Evolutionary conservation across 2,888 invertebrate genomes (phyloP), one percentile per base, ranked within the genome.

Genomic region (Theodoxus fluviatilis): DNA sequence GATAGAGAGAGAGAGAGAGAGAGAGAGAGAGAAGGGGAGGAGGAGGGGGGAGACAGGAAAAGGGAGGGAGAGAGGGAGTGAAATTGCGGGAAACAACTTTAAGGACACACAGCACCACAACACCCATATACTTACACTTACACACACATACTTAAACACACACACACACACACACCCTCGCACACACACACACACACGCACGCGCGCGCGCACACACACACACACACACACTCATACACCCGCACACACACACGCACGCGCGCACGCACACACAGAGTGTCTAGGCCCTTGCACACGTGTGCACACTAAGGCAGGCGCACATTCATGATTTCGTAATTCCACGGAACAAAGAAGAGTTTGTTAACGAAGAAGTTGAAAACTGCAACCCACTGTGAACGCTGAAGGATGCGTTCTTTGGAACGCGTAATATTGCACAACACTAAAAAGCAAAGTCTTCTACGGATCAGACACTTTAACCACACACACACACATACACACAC

Each of bases 231-330:
- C 55, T 43, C 18, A 52, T 25, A 18, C 52, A 52, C 18, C 22
- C 52, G 25, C 52, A 25, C 18, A 52, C 52, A 52, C 52, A 52
- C 18, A 52, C 52, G 25, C 18, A 52, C 52, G 25, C 52, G 25
- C 52, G 25, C 52, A 52, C 52, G 25, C 52, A 52, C 52, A 52
- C 52, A 52, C 52, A 52, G 22, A 52, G n/a, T n/a, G n/a, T n/a
- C n/a, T n/a, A n/a, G 18, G 33, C n/a, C n/a, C n/a, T n/a, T n/a
- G n/a, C n/a, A n/a, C n/a, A n/a, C n/a, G n/a, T n/a, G n/a, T n/a
- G n/a, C n/a, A n/a, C n/a, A n/a, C n/a, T n/a, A n/a, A n/a, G n/a
- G n/a, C n/a, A n/a, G n/a, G n/a, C n/a, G n/a, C n/a, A n/a, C n/a
- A n/a, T n/a, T n/a, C n/a, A n/a, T n/a, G n/a, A n/a, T n/a, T n/a